Conservation (phyloP, 2,113 vertebrate species). For the Dromas ardeola region DNA sequence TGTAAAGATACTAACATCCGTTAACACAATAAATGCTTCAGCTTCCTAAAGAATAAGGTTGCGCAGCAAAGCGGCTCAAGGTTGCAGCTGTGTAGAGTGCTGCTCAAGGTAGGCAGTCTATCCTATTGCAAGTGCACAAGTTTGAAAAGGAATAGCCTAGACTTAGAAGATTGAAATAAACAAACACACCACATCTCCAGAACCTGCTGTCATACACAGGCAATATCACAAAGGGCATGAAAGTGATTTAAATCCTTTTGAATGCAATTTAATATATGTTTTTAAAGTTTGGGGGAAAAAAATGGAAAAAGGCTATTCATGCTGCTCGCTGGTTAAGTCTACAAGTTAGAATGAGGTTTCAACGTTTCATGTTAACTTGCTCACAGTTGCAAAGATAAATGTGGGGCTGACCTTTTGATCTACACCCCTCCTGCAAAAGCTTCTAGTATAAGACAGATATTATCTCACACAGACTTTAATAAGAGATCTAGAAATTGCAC, state of each 20-base stretch:
- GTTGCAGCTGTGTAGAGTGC: accelerated
- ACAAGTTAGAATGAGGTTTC: not conserved
- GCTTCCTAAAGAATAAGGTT: not conserved
- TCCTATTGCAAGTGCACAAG: not conserved
- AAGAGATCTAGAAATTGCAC: not conserved
- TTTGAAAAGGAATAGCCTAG: not conserved
- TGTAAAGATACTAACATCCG: not conserved
- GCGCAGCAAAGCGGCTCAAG: not conserved
- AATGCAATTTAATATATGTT: not conserved
- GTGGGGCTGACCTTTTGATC: not conserved
- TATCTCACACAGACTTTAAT: not conserved
- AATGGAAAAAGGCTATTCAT: not conserved
- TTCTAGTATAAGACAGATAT: not conserved
- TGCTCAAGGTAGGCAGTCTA: not conserved
- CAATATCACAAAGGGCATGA: not conserved
- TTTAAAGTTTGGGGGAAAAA: not conserved
- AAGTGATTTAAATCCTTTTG: not conserved
- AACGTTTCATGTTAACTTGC: not conserved
- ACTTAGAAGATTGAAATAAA: not conserved
- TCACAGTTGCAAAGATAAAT: not conserved
- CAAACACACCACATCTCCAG: not conserved
- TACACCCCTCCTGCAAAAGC: not conserved
- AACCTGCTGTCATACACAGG: not conserved
- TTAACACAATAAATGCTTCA: not conserved
- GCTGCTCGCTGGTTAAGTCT: not conserved